A percentile compares a stretch with the other conserved stretches of the same genome.
Evolutionary conservation across 1,140 invertebrate genomes (phyloP).

Genomic region (Caerostris darwini): DNA sequence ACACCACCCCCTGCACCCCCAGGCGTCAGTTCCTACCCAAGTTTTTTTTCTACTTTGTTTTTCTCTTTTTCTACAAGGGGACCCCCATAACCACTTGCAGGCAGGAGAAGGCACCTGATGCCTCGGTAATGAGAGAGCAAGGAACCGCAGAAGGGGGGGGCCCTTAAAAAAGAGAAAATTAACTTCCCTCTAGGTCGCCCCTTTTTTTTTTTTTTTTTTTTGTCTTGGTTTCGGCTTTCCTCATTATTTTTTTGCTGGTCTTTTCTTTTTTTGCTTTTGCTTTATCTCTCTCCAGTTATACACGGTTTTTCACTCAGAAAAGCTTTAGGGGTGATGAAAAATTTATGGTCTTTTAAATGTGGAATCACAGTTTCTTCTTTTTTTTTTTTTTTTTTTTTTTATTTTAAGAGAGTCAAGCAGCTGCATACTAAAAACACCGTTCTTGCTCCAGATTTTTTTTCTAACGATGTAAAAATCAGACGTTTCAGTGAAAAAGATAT

Average conservation of each 20-base stretch:
- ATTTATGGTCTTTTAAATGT: conserved; percentile 65
- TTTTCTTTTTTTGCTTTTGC: not conserved
- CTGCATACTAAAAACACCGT: conserved; percentile 21
- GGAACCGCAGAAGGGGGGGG: conserved; percentile 13
- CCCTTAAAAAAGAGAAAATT: conserved; percentile 24
- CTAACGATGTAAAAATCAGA: not conserved
- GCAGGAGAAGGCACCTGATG: conserved; percentile 58
- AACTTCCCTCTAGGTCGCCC: conserved; percentile 12
- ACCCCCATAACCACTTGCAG: conserved; percentile 64
- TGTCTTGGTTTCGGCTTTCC: not conserved
- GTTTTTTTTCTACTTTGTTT: not conserved
- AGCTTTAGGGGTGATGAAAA: conserved; percentile 40
- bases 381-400: not conserved
- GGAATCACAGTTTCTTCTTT: not conserved
- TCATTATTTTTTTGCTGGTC: not conserved
- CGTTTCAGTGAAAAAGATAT: not conserved
- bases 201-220: conserved; percentile 22
- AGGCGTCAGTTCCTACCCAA: not conserved
- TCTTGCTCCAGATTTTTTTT: not conserved
- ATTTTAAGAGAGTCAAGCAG: not conserved
- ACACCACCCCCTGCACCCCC: not conserved
- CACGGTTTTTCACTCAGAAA: not conserved
- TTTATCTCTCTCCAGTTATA: not conserved
- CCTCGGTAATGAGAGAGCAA: conserved; percentile 59
- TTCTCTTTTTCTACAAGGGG: not conserved